A percentile compares a stretch with the other conserved stretches of the same genome.
Conservation (phyloP, 2,888 invertebrate species). For the Acanthopleura granulata region DNA sequence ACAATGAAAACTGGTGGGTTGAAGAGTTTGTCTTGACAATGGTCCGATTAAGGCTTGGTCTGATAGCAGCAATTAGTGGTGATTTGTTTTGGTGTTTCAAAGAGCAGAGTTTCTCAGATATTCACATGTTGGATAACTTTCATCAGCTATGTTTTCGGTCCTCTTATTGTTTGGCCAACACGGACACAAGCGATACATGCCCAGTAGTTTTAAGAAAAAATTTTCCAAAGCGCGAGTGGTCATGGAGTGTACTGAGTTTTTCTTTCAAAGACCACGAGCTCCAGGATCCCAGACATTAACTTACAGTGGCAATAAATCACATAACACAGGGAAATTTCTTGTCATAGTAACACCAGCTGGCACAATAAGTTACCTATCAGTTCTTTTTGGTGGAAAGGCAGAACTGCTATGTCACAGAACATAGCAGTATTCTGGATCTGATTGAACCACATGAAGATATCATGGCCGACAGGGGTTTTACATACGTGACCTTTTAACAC, state of each 20-base stretch:
- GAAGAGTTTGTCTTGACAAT: too few relatives aligned
- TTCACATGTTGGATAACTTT: too few relatives aligned
- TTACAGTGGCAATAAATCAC: neutral
- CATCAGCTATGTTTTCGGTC: too few relatives aligned
- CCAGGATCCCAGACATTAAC: neutral
- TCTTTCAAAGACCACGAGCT: neutral
- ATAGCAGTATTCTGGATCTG: neutral
- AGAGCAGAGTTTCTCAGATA: too few relatives aligned
- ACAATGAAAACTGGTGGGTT: too few relatives aligned
- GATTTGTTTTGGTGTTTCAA: too few relatives aligned
- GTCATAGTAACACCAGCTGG: neutral
- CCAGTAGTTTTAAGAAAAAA: neutral
- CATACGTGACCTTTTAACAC: neutral
- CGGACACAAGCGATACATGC: neutral
- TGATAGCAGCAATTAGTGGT: too few relatives aligned
- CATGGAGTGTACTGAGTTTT: neutral
- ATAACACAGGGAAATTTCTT: neutral
- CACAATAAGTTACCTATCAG: neutral
- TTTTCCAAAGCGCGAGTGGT: neutral
- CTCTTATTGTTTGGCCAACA: too few relatives aligned
- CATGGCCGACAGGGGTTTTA: neutral
- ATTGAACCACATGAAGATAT: neutral
- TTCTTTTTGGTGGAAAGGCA: neutral
- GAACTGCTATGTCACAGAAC: neutral
- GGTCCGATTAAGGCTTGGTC: too few relatives aligned